These are phyloP conservation scores for Rhinoderma darwinii DNA, from an alignment of 2,113 vertebrate genomes.

Conservation along the genomic window DNA sequence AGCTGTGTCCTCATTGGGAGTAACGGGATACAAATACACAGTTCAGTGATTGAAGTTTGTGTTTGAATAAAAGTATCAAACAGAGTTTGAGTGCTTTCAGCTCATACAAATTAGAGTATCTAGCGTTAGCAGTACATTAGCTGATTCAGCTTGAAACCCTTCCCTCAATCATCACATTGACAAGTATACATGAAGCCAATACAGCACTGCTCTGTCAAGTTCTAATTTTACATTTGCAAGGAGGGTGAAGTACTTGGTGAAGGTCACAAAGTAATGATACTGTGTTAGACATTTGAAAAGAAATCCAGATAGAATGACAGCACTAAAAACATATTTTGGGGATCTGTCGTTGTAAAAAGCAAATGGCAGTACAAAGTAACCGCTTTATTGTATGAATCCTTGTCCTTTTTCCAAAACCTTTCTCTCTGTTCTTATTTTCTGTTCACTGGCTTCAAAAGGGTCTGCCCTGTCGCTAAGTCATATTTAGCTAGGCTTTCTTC, in stretches of 20 bases:
- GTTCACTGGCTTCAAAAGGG: no score
- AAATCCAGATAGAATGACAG: not conserved
- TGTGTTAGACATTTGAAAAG: constrained; percentile 23
- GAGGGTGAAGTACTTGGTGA: constrained; percentile 40
- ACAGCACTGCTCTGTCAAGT: constrained; percentile 24
- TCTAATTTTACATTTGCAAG: constrained; percentile 47
- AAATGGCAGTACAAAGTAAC: not conserved
- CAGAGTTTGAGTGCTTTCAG: not conserved
- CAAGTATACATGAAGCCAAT: constrained; percentile 30
- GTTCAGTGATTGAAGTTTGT: not conserved
- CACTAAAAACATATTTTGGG: not conserved
- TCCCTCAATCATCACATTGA: constrained; percentile 39
- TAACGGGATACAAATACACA: not conserved
- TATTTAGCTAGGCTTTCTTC: no score
- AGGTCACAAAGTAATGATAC: constrained; percentile 47
- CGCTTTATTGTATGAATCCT: no score
- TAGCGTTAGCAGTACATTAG: not conserved
- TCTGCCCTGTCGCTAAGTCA: no score
- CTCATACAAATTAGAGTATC: not conserved
- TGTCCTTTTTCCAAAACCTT: not conserved
- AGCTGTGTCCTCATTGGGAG: not conserved
- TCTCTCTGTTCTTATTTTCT: not conserved
- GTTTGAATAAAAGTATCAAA: not conserved
- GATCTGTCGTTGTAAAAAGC: not conserved
- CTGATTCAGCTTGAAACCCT: constrained; percentile 28